phyloP scores from a whole-genome alignment of 2,888 invertebrate species.

The Eucriotettix oculatus region DNA sequence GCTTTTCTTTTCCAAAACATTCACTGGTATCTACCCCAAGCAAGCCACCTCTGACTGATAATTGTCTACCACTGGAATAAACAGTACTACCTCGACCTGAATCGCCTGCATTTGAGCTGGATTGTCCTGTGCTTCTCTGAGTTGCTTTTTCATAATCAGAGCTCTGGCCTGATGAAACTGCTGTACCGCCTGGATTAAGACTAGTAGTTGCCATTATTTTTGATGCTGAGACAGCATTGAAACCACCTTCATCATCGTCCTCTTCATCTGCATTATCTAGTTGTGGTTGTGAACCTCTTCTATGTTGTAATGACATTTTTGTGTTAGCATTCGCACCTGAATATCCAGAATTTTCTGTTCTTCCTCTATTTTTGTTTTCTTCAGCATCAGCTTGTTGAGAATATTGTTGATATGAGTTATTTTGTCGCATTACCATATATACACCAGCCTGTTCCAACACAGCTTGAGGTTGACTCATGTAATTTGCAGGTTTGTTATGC shows the following conservation, averaged over 20 bases:
- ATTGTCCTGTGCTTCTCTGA: slow-evolving; percentile 30
- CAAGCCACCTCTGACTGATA: slow-evolving; percentile 1
- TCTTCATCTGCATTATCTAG: slow-evolving; percentile 33
- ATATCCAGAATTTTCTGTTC: too few relatives aligned
- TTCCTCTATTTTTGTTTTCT: too few relatives aligned
- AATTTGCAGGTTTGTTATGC: background rate
- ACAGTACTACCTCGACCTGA: slow-evolving; percentile 68
- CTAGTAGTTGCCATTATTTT: background rate
- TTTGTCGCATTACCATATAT: slow-evolving; percentile 12
- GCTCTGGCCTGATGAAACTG: slow-evolving; percentile 11
- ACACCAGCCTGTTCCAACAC: slow-evolving; percentile 16
- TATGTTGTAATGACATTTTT: background rate
- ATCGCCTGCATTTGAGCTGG: slow-evolving; percentile 50
- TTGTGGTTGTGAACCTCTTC: slow-evolving; percentile 44
- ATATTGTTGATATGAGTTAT: background rate
- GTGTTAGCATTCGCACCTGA: too few relatives aligned
- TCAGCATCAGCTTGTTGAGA: too few relatives aligned
- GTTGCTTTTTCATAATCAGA: slow-evolving; percentile 60
- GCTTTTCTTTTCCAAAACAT: background rate
- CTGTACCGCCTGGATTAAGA: background rate
- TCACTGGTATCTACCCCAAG: background rate
- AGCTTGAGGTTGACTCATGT: slow-evolving; percentile 16
- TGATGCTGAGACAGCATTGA: slow-evolving; percentile 23
- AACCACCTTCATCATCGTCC: slow-evolving; percentile 45
- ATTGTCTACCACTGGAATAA: slow-evolving; percentile 45